Base-by-base conservation (phyloP, 2,888 invertebrate species). In the Parthenolecanium corni region DNA sequence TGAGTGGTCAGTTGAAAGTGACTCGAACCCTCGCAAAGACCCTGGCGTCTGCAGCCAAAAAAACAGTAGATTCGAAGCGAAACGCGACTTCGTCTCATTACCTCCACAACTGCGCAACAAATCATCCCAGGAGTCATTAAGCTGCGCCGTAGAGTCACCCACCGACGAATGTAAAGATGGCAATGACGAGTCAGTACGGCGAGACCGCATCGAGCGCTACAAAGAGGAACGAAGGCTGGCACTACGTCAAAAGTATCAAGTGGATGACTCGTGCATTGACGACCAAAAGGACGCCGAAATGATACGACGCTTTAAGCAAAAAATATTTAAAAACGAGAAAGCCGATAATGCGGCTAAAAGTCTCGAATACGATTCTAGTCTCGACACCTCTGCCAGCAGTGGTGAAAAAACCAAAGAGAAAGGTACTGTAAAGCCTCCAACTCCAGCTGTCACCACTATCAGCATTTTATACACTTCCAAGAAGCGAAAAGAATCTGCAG, bases 161-260 rank as follows among this genome's bases (percentile, higher is more conserved):
- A 38, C 12, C 38, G n/a, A 20, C 21, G 12, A 1, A 18, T 21
- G 25, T 12, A 36, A 18, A 5, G 54, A 23, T 5, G 18, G 9
- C 18, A 54, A 49, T 11, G 67, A 68, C 12, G 69, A 68, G 24
- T 62, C 65, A 6, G 67, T 68, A 20, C 52, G 69, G 14, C 62
- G 69, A 52, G 69, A 69, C 57, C 66, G 69, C 21, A 70, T 70
- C 40, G 70, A 70, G 25, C 68, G 68, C 72, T 92, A 91, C 72
- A 92, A 92, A 75, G 89, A 91, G 71, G 91, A 92, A 71, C 76
- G 91, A n/a, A 78, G 92, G 56, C 85, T 83, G 68, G 87, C 89
- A 70, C 74, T 91, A 14, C 80, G 89, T 51, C 89, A 91, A 71
- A 90, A 89, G 72, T 90, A 89, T 72, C 84, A 87, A 66, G 84